These are phyloP conservation scores for Acanthisitta chloris DNA, from an alignment of 2,113 vertebrate species.

Conservation along the genomic window DNA sequence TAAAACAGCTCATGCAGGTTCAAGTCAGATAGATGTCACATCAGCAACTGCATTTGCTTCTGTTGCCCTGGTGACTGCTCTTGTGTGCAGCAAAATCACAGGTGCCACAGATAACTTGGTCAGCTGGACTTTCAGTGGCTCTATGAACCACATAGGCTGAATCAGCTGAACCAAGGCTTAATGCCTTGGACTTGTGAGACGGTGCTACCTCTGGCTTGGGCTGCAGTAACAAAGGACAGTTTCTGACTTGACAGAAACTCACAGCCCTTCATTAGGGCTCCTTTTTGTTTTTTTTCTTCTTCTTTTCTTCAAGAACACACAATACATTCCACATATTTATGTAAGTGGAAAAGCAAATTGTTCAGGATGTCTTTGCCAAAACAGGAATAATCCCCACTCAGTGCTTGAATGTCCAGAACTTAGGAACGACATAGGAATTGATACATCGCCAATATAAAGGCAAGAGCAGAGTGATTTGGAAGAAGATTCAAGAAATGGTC, in stretches of 20 bases:
- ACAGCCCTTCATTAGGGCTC: not conserved
- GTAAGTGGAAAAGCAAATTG: not conserved
- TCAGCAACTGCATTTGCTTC: not conserved
- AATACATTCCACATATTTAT: not conserved
- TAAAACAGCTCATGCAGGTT: not conserved
- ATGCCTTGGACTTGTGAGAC: not conserved
- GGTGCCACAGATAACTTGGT: not conserved
- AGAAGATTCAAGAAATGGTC: not conserved
- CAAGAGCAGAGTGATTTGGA: not conserved
- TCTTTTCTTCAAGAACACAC: not conserved
- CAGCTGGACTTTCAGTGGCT: not conserved
- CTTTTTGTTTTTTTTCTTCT: not conserved
- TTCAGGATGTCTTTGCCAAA: not conserved
- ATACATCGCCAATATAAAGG: not conserved
- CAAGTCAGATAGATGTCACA: not conserved
- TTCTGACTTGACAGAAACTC: not conserved
- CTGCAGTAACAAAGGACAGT: not conserved
- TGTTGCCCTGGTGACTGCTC: not conserved
- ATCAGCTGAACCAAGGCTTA: not conserved
- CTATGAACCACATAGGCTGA: fast-evolving
- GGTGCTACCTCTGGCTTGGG: not conserved
- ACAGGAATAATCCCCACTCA: not conserved
- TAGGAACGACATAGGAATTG: not conserved
- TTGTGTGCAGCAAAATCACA: fast-evolving
- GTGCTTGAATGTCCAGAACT: not conserved